phyloP scores from a whole-genome alignment of 2,888 invertebrate genomes.

The Megastigmus dorsalis region DNA sequence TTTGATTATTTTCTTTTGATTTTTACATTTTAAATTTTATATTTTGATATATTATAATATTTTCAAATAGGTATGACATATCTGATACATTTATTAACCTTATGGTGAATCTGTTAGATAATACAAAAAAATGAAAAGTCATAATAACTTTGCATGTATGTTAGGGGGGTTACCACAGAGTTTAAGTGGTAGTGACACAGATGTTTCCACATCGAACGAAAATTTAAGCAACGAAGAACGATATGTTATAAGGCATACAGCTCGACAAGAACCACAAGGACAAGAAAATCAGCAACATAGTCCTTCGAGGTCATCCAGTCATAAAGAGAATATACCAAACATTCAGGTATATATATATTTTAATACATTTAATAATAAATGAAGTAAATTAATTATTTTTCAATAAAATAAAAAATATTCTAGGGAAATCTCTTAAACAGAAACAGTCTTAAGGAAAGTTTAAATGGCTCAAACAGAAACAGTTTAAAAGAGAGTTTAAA shows the following conservation, averaged over 20 bases:
- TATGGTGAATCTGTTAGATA: not conserved
- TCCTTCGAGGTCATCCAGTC: slow-evolving; percentile 77
- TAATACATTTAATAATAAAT: not conserved
- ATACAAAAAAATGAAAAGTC: not conserved
- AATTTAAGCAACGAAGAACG: slow-evolving; percentile 90
- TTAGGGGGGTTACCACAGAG: slow-evolving; percentile 82
- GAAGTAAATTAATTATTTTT: slow-evolving; percentile 5
- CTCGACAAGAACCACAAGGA: slow-evolving; percentile 93
- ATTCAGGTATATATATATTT: slow-evolving; percentile 65
- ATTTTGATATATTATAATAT: slow-evolving; percentile 46
- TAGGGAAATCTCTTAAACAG: slow-evolving; percentile 71
- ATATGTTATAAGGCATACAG: slow-evolving; percentile 87
- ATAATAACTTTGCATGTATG: slow-evolving; percentile 28
- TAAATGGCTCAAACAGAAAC: slow-evolving; percentile 71
- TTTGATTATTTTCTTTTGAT: no score
- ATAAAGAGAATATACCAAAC: slow-evolving; percentile 72
- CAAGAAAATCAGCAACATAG: slow-evolving; percentile 85
- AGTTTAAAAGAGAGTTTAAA: slow-evolving; percentile 72
- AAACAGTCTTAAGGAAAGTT: slow-evolving; percentile 71
- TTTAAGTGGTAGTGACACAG: slow-evolving; percentile 91
- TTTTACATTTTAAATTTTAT: no score
- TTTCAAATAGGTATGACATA: not conserved
- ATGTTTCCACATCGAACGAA: slow-evolving; percentile 92
- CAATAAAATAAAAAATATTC: slow-evolving; percentile 10
- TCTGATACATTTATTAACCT: not conserved